Conservation (phyloP, 2,113 vertebrate species). For the Sitta europaea region DNA sequence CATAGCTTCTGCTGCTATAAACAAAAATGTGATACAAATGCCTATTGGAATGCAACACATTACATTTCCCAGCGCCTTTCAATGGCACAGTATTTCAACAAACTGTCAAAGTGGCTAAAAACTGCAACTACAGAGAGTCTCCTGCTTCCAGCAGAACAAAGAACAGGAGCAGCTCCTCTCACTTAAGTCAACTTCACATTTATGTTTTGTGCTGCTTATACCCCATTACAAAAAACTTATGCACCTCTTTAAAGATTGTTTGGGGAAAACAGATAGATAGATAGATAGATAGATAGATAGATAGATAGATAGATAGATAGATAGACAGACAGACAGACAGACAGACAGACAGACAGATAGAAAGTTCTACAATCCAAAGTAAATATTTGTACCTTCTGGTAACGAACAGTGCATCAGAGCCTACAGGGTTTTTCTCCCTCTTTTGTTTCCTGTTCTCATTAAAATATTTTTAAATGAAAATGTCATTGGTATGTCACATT, state of each 20-base stretch:
- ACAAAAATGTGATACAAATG: neutral
- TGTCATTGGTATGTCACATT: conserved; percentile 54
- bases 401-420: neutral
- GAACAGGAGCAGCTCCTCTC: neutral
- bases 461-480: conserved; percentile 55
- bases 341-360: neutral
- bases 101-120: neutral
- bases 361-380: neutral
- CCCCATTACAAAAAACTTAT: neutral
- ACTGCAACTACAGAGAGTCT: neutral
- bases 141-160: neutral
- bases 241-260: neutral
- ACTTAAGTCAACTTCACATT: neutral
- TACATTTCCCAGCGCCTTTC: neutral
- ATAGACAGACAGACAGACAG: neutral
- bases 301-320: neutral
- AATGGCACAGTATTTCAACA: neutral
- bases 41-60: neutral
- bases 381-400: conserved; percentile 1
- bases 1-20: neutral
- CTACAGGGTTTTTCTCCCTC: neutral
- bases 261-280: neutral
- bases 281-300: neutral
- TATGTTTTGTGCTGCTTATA: neutral
- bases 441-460: conserved; percentile 43